Evolutionary conservation across 2,797 vertebrate genomes (phyloP).

Genomic region (Fundulus diaphanus): DNA sequence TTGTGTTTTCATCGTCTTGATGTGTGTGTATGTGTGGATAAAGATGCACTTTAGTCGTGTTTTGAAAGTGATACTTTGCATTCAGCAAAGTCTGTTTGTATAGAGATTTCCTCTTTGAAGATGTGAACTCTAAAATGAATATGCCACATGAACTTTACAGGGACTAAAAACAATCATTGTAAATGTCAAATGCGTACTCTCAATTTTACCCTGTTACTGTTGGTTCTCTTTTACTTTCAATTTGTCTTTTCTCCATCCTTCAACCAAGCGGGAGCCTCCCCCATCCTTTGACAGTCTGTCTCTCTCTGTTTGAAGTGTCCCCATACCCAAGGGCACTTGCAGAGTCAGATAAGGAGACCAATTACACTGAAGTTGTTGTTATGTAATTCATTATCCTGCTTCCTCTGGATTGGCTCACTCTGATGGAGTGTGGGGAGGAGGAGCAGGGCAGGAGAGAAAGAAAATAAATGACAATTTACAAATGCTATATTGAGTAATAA

Average conservation of each 20-base stretch:
- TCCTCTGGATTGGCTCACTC: constrained; percentile 56
- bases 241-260: constrained; percentile 1
- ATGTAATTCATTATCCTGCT: constrained; percentile 62
- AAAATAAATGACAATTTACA: constrained; percentile 47
- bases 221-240: constrained; percentile 5
- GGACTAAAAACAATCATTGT: constrained; percentile 27
- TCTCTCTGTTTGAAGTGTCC: constrained; percentile 42
- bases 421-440: constrained; percentile 12
- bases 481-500: constrained; percentile 32
- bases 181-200: constrained; percentile 49
- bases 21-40: not conserved
- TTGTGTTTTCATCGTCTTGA: not conserved
- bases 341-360: constrained; percentile 32
- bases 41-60: not conserved
- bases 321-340: constrained; percentile 19
- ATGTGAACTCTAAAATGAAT: not conserved
- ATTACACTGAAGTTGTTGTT: constrained; percentile 58
- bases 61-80: not conserved
- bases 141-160: constrained; percentile 30
- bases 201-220: not conserved
- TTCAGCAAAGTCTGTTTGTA: constrained; percentile 9
- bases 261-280: not conserved
- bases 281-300: constrained; percentile 1
- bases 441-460: not conserved
- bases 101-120: constrained; percentile 3